These are phyloP conservation scores for Pyralis farinalis DNA, from an alignment of 2,888 invertebrate species.

Conservation along the genomic window DNA sequence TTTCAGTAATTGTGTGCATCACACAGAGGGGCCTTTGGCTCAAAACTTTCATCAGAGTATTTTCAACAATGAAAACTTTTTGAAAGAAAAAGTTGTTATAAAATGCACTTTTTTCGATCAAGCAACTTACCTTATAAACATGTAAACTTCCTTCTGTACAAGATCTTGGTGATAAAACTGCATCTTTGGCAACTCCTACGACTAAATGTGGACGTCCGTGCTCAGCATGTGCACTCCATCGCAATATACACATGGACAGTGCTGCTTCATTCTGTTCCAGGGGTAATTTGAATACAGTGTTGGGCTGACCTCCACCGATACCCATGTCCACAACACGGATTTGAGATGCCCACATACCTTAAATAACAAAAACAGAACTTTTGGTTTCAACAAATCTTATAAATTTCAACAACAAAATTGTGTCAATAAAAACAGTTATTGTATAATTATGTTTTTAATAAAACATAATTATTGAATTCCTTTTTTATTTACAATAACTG, in stretches of 20 bases:
- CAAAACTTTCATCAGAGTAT: no score
- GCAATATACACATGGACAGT: constrained; percentile 91
- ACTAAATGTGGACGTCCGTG: constrained; percentile 80
- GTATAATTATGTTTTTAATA: no score
- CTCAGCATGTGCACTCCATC: constrained; percentile 84
- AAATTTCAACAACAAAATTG: no score
- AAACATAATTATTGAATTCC: no score
- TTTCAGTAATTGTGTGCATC: no score
- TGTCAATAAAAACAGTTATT: no score
- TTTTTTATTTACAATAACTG: no score
- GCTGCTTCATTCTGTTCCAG: constrained; percentile 98
- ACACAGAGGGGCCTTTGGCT: no score
- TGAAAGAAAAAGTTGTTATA: no score
- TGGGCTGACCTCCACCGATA: constrained; percentile 77
- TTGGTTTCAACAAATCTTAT: no score
- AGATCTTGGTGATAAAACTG: constrained; percentile 92
- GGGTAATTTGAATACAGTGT: constrained; percentile 88
- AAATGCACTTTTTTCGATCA: no score
- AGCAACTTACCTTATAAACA: constrained; percentile 89
- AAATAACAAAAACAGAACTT: constrained; percentile 13
- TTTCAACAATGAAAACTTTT: no score
- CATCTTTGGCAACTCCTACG: constrained; percentile 95
- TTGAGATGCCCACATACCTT: constrained; percentile 97
- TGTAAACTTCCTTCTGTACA: constrained; percentile 92
- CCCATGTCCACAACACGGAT: constrained; percentile 94